Base-by-base conservation (phyloP, 2,888 invertebrate species). In the Apodemia hepburni region DNA sequence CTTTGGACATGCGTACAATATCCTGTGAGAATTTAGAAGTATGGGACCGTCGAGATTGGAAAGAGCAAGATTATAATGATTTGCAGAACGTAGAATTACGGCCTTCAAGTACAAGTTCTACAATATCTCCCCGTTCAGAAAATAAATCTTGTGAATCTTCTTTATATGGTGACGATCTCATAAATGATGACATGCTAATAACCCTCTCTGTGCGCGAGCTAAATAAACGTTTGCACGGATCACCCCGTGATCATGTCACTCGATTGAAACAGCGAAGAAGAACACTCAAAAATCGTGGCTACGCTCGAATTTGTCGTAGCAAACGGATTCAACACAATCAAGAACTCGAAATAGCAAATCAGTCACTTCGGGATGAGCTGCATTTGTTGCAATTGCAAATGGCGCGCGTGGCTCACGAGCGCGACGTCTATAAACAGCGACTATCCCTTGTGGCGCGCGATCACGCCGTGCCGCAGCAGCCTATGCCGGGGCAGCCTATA, bases 241-340 rank as follows among this genome's bases (percentile, higher is more conserved):
- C 95, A 79, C 97, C 98, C 0, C 94, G 98, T 61, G 98, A 98
- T 78, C 97, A 97, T 80, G 97, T 98, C 58, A 95, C 96, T 54
- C 94, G 96, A 65, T 92, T 98, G 70, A 99, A 98, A 89, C 98
- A 98, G 87, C 98, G 98, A 85, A 93, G 98, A 60, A 94, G 98
- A 72, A 99, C 98, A 49, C 91, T 99, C 51, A 99, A 99, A 89
- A 98, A 98, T 84, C 95, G 98, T 3, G 98, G 98, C 7, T 98
- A 99, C 89, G 98, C 98, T 64, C 98, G 98, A 84, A 98, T 98
- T 85, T 99, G 98, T 81, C 95, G 98, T 70, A 97, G 97, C 76
- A 98, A 98, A 88, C 92, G 98, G 60, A 90, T 98, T 66, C 96
- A 96, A 79, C 98, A 98, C 82, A 94, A 97, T 6, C 96, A 96